These are phyloP conservation scores for Merops nubicus DNA, from an alignment of 2,113 vertebrate species.

Conservation along the genomic window DNA sequence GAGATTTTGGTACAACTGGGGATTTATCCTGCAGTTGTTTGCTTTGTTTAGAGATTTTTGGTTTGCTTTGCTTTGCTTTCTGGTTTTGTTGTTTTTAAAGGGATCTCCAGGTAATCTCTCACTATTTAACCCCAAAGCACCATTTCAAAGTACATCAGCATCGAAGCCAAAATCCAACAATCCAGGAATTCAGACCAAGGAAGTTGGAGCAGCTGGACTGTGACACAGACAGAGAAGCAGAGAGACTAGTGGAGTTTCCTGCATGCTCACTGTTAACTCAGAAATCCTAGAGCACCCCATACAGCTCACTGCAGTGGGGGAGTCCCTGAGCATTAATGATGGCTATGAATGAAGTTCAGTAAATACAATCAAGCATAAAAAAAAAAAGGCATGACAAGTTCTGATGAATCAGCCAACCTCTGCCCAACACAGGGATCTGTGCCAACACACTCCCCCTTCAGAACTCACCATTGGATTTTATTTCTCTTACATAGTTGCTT, in stretches of 20 bases:
- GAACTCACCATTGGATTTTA: constrained; percentile 92
- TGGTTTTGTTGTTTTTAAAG: not conserved
- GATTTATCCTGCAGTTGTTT: not conserved
- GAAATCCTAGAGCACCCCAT: not conserved
- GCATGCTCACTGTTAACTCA: not conserved
- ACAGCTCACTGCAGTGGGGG: fast-evolving
- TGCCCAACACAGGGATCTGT: not conserved
- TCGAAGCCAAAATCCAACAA: not conserved
- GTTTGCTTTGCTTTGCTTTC: not conserved
- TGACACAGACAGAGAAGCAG: not conserved
- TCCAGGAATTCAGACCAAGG: not conserved
- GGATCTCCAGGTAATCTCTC: not conserved
- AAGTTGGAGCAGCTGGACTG: not conserved
- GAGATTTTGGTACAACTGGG: not conserved
- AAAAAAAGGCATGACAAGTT: not conserved
- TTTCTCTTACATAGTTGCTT: constrained; percentile 96
- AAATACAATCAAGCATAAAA: not conserved
- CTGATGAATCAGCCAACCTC: not conserved
- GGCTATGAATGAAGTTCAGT: not conserved
- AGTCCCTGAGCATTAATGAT: not conserved
- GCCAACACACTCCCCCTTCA: not conserved
- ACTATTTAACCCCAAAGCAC: not conserved
- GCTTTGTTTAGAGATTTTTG: not conserved
- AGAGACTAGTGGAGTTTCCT: not conserved
- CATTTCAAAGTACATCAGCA: not conserved